These are phyloP conservation scores for Diaphora mendica DNA, from an alignment of 2,888 invertebrate species.

Conservation along the genomic window DNA sequence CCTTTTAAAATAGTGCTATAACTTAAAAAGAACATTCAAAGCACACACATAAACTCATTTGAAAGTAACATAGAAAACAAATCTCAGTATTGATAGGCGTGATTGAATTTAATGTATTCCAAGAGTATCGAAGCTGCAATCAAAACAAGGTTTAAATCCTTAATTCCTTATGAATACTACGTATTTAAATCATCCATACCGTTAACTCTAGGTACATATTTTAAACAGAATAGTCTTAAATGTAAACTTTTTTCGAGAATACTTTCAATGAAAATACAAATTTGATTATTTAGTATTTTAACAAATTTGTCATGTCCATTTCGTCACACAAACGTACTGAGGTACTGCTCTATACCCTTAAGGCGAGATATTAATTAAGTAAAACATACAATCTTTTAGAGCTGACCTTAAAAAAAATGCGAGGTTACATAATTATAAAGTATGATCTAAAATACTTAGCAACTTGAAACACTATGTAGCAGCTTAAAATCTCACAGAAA, in stretches of 20 bases:
- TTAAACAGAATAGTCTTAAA: not conserved
- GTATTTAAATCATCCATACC: not conserved
- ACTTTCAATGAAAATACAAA: slow-evolving; percentile 6
- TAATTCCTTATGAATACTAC: not conserved
- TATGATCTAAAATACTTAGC: not conserved
- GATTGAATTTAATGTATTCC: not conserved
- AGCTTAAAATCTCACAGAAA: not conserved
- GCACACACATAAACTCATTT: not conserved
- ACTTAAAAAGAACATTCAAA: not conserved
- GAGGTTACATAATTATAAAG: not conserved
- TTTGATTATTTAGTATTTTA: slow-evolving; percentile 25
- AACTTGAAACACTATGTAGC: not conserved
- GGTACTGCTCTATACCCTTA: not conserved
- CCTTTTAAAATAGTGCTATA: slow-evolving; percentile 14
- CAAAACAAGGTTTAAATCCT: not conserved
- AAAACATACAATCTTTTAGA: not conserved
- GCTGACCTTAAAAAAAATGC: not conserved
- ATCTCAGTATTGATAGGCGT: not conserved
- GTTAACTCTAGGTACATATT: not conserved
- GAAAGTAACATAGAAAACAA: not conserved
- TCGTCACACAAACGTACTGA: slow-evolving; percentile 55
- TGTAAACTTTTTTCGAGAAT: not conserved
- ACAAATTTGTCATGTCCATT: slow-evolving; percentile 74
- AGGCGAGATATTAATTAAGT: not conserved
- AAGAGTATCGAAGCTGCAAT: not conserved